Evolutionary conservation across 2,888 invertebrate genomes (phyloP).

Genomic region (Tortrix viridana): DNA sequence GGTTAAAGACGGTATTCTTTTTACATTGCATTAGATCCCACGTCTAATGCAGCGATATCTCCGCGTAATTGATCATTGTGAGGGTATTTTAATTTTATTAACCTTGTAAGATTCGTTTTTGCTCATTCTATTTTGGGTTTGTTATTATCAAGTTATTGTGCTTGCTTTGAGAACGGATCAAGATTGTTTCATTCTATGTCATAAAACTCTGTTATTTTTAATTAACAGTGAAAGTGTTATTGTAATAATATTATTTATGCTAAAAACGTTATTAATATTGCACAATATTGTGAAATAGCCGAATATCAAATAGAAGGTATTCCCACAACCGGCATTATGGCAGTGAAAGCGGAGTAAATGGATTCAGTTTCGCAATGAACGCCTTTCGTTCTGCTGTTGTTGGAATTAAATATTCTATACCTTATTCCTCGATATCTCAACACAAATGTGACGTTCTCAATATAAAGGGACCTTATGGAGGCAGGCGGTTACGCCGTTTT

Average conservation of each 20-base stretch:
- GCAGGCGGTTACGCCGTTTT: no score
- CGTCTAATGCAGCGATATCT: no score
- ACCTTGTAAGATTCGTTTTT: no score
- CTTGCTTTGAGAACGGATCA: background rate
- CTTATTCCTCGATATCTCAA: constrained; percentile 4
- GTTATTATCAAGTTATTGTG: background rate
- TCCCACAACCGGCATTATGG: constrained; percentile 22
- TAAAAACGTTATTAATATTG: constrained; percentile 26
- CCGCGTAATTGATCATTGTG: no score
- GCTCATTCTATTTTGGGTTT: no score
- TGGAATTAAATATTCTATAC: constrained; percentile 21
- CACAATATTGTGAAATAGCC: constrained; percentile 31
- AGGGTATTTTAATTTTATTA: no score
- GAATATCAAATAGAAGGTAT: constrained; percentile 31
- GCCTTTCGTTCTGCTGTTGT: constrained; percentile 17
- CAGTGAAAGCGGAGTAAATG: constrained; percentile 32
- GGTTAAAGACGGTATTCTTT: no score
- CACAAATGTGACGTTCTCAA: background rate
- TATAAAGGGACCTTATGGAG: no score
- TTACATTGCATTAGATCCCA: no score
- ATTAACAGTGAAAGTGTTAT: constrained; percentile 16
- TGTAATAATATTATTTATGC: constrained; percentile 27
- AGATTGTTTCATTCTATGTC: background rate
- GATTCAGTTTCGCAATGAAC: constrained; percentile 28
- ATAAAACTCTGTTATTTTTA: background rate